These are phyloP conservation scores for Leucania comma DNA, from an alignment of 2,888 invertebrate genomes.

Conservation along the genomic window DNA sequence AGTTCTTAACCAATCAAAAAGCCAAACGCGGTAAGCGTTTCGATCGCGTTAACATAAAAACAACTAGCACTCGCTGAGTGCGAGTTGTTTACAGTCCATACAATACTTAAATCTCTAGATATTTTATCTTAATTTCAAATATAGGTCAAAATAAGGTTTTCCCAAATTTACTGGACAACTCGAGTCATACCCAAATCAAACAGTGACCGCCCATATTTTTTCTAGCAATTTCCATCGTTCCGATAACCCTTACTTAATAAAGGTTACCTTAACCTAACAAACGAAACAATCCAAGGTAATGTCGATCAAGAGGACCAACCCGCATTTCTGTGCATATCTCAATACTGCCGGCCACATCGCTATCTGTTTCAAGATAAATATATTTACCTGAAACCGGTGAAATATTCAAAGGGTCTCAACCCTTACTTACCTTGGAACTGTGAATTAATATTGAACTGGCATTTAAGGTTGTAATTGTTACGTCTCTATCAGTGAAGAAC, in stretches of 20 bases:
- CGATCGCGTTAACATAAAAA: too few relatives aligned
- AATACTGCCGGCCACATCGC: constrained; percentile 38
- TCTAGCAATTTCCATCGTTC: neutral
- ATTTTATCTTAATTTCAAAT: neutral
- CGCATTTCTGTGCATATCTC: constrained; percentile 58
- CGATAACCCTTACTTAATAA: constrained; percentile 19
- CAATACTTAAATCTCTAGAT: too few relatives aligned
- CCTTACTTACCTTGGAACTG: constrained; percentile 57
- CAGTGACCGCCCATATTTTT: neutral
- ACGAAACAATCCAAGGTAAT: constrained; percentile 39
- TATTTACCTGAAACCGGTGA: constrained; percentile 65
- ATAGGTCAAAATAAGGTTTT: too few relatives aligned
- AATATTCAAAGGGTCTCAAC: constrained; percentile 76
- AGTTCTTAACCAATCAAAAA: too few relatives aligned
- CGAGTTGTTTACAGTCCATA: too few relatives aligned
- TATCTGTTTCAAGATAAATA: constrained; percentile 56
- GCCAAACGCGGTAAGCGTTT: too few relatives aligned
- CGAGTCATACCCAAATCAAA: neutral
- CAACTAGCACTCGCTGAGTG: too few relatives aligned
- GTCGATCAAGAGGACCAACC: constrained; percentile 47
- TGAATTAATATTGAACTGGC: constrained; percentile 79
- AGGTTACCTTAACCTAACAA: constrained; percentile 13
- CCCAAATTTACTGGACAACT: neutral
- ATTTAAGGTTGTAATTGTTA: constrained; percentile 62
- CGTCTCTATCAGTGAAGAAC: constrained; percentile 48